Evolutionary conservation across 2,113 vertebrate genomes (phyloP).

Genomic region (Kryptolebias marmoratus): DNA sequence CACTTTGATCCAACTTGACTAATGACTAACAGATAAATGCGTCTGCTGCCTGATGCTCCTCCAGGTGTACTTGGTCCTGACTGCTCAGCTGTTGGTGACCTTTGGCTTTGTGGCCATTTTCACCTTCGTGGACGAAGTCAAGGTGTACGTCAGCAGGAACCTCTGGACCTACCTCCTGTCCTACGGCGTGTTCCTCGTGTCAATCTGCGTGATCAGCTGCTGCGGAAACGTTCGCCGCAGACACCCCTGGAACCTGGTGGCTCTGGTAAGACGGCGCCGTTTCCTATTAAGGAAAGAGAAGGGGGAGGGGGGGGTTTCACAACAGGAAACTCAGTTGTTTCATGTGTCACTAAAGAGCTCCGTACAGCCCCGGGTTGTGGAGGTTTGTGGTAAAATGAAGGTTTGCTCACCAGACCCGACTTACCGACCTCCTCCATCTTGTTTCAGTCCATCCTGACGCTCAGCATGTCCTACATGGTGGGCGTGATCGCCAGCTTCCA

Average conservation of each 20-base stretch:
- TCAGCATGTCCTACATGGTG: constrained; percentile 96
- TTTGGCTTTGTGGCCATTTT: constrained; percentile 89
- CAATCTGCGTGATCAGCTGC: constrained; percentile 91
- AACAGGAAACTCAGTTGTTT: background rate
- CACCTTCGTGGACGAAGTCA: constrained; percentile 85
- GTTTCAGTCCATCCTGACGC: constrained; percentile 88
- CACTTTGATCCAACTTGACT: too few relatives aligned
- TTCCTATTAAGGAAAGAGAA: background rate
- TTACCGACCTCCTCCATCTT: constrained; percentile 1
- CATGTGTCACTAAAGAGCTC: background rate
- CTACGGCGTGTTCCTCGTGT: constrained; percentile 88
- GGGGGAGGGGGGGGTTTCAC: background rate
- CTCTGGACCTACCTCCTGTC: constrained; percentile 91
- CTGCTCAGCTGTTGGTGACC: constrained; percentile 88
- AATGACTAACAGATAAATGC: too few relatives aligned
- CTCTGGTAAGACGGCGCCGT: constrained; percentile 79
- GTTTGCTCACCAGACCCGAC: too few relatives aligned
- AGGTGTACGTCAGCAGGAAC: constrained; percentile 82
- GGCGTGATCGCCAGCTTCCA: constrained; percentile 96
- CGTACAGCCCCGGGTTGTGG: background rate
- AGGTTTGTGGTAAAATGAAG: background rate
- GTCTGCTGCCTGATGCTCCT: background rate
- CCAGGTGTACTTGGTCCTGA: constrained; percentile 94
- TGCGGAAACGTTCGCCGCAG: constrained; percentile 89
- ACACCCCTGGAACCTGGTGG: constrained; percentile 94